These are phyloP conservation scores for Lasioglossum villosulum DNA, from an alignment of 2,888 invertebrate species.

Conservation along the genomic window DNA sequence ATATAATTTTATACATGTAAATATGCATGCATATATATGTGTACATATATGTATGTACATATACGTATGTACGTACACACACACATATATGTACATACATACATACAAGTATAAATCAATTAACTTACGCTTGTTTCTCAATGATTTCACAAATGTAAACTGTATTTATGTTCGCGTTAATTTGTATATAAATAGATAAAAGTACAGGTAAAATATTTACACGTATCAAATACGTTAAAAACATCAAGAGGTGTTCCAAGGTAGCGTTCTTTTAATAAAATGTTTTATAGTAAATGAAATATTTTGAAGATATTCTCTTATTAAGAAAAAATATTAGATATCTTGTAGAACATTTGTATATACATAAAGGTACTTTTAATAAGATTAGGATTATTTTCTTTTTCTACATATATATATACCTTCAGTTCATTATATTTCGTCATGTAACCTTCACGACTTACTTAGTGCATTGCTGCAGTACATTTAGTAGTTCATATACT, in stretches of 20 bases:
- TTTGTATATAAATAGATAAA: constrained; percentile 54
- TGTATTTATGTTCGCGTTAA: constrained; percentile 52
- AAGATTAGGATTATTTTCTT: constrained; percentile 44
- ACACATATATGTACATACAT: background rate
- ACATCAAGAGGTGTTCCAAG: constrained; percentile 49
- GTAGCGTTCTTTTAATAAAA: constrained; percentile 46
- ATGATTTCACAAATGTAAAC: constrained; percentile 46
- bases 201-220: constrained; percentile 26
- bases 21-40: background rate
- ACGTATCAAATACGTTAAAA: constrained; percentile 45
- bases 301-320: constrained; percentile 50
- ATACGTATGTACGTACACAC: background rate
- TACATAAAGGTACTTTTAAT: constrained; percentile 51
- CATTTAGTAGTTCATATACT: constrained; percentile 28
- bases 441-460: constrained; percentile 39
- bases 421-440: constrained; percentile 35
- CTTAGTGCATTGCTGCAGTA: constrained; percentile 50
- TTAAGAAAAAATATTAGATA: constrained; percentile 38
- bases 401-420: background rate
- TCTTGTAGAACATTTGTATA: constrained; percentile 50
- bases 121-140: constrained; percentile 21
- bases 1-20: background rate
- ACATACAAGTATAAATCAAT: background rate
- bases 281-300: constrained; percentile 51
- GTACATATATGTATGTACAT: background rate